Evolutionary conservation across 2,888 invertebrate genomes (phyloP).

Genomic region (Tricholauxania praeusta): DNA sequence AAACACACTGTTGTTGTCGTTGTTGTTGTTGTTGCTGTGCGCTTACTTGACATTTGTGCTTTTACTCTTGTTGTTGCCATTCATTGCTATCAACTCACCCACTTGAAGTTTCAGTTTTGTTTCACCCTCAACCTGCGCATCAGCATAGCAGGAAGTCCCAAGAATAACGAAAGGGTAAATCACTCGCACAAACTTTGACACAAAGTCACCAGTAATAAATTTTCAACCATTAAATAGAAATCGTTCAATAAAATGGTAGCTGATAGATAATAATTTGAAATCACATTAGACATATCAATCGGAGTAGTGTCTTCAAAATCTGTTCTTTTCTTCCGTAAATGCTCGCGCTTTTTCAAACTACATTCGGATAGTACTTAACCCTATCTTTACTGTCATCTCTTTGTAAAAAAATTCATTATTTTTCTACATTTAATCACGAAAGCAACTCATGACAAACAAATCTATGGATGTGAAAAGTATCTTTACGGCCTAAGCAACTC

Average conservation of each 20-base stretch:
- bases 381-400: no score
- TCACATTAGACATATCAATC: no score
- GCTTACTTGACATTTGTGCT: conserved; percentile 35
- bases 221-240: not conserved
- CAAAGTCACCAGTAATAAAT: not conserved
- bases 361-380: no score
- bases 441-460: no score
- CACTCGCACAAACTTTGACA: not conserved
- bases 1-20: not conserved
- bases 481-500: no score
- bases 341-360: no score
- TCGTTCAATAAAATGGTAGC: not conserved
- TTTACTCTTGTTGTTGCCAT: conserved; percentile 4
- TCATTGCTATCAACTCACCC: conserved; percentile 1
- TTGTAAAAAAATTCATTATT: no score
- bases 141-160: not conserved
- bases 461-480: no score
- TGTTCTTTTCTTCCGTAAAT: no score
- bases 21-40: conserved; percentile 20
- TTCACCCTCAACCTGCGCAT: not conserved
- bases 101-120: not conserved
- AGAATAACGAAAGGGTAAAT: conserved; percentile 6
- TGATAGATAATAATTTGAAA: not conserved
- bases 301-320: no score
- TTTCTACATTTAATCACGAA: no score